Base-by-base conservation (phyloP, 2,797 vertebrate species). In the Alfaro cultratus region DNA sequence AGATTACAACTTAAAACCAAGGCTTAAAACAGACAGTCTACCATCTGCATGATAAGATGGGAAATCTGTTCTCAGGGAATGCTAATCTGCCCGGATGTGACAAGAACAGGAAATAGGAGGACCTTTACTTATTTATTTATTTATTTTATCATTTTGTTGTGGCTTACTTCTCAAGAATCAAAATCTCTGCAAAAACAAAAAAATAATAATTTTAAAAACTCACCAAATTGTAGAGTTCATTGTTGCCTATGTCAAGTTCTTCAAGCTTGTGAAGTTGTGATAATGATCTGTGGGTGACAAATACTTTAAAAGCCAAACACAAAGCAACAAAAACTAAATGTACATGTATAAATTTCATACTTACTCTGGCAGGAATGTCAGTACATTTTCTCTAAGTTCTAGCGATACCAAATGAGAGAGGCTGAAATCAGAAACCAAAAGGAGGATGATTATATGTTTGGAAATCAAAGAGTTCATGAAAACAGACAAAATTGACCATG, bases 221-320 rank as follows among this genome's bases (percentile, higher is more conserved):
- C 93, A 99, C 99, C 97, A 99, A 96, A 89, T 91, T 95, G 94
- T 97, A 97, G 29, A 99, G 96, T 89, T 99, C 98, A 95, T 99
- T 99, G 95, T 97, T 99, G 91, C 99, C 99, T 89, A 99, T 93
- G 94, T 99, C 99, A 76, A 99, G 97, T 93, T 99, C 97, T 96
- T 99, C 97, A 87, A 99, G 96, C 95, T 95, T 96, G 74, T 96
- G 96, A 45, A 99, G 97, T 82, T 97, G 96, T 77, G 97, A 96
- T 83, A 99, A 94, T 79, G 99, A 99, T 92, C 99, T 99, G 92
- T 80, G 79, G 67, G 85, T 71, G 70, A 84, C 51, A 89, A 49
- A 71, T 0, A 75, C 31, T n/a, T 75, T 64, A 16, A 60, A 77
- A 84, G 4, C 8, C 3, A 76, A 57, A 23, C 12, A 68, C 21